Base-by-base conservation (phyloP, 2,888 invertebrate species). In the Temnothorax rugatulus region DNA sequence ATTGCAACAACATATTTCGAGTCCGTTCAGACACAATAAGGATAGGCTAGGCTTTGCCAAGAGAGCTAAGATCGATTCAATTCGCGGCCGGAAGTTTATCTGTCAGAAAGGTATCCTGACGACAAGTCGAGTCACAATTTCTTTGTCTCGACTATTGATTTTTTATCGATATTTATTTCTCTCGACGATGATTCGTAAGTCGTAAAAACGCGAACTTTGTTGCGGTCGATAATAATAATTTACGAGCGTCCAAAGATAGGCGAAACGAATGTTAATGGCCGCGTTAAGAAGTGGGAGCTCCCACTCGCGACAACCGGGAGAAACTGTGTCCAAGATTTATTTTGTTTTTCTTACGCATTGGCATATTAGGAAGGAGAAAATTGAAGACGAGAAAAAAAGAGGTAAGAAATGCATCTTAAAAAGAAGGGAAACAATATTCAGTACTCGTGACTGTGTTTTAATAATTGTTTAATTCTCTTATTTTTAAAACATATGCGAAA, bases 161-260 rank as follows among this genome's bases (percentile, higher is more conserved):
- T 29, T 41, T 68, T 54, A 29, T 68, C 77, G 5, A 54, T 54
- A 66, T 76, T 13, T 66, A 18, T 64, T 52, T 76, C 29, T 64
- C 2, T 29, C 47, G 47, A 5, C 2, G 13, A 13, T 44, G 9
- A 64, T 29, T 76, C 38, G 18, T 63, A 41, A 5, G 11, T 41
- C 52, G 8, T 64, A 64, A 76, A 74, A 29, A 44, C 1, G 8
- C n/a, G 8, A 74, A 73, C 25, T 57, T 57, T 73, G 41, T 73
- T 73, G n/a, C 8, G 1, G 7, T 13, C n/a, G 25, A 59, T 59
- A 29, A 61, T 18, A 73, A 57, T 21, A 74, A 74, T 44, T 74
- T 59, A 74, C 44, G 59, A 74, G 25, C 59, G 8, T 44, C 2
- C 52, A 68, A 68, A 77, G 15, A 66, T 54, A 1, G 7, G 4